Percentiles rank a stretch among this genome's conserved stretches.
Evolutionary conservation across 2,797 vertebrate species (phyloP).

Genomic region (Lithobates sylvaticus): DNA sequence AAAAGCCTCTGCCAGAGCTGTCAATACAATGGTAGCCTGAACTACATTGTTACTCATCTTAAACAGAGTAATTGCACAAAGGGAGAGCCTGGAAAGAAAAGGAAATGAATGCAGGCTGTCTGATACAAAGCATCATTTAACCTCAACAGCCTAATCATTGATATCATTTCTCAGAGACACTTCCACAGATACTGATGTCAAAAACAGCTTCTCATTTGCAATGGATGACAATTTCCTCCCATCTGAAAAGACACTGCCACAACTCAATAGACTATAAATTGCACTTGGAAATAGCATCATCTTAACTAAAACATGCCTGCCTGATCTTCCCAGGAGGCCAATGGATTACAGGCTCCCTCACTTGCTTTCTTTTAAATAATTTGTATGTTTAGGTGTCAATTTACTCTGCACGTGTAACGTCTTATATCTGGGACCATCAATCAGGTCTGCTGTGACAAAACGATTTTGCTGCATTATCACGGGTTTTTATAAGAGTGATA

Average conservation of each 20-base stretch:
- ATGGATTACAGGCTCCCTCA: slow-evolving; percentile 56
- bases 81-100: slow-evolving; percentile 72
- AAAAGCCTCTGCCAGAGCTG: slow-evolving; percentile 74
- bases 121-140: slow-evolving; percentile 85
- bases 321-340: slow-evolving; percentile 75
- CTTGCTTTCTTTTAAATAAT: slow-evolving; percentile 94
- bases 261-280: slow-evolving; percentile 98
- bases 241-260: slow-evolving; percentile 89
- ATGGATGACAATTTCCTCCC: slow-evolving; percentile 96
- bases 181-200: slow-evolving; percentile 82
- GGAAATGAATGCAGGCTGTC: slow-evolving; percentile 78
- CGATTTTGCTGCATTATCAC: slow-evolving; percentile 85
- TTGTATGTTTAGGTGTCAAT: slow-evolving; percentile 95
- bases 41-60: slow-evolving; percentile 78
- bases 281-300: slow-evolving; percentile 88
- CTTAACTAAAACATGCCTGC: slow-evolving; percentile 89
- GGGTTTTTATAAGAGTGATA: slow-evolving; percentile 91
- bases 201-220: slow-evolving; percentile 92
- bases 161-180: slow-evolving; percentile 85
- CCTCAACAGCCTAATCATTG: slow-evolving; percentile 82
- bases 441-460: slow-evolving; percentile 83
- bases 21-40: slow-evolving; percentile 77
- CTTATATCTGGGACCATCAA: slow-evolving; percentile 86
- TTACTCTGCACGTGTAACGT: slow-evolving; percentile 83
- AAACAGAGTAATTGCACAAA: slow-evolving; percentile 84